These are phyloP conservation scores for Lissocephala sabroskyi DNA, from an alignment of 2,888 invertebrate species.

Conservation along the genomic window DNA sequence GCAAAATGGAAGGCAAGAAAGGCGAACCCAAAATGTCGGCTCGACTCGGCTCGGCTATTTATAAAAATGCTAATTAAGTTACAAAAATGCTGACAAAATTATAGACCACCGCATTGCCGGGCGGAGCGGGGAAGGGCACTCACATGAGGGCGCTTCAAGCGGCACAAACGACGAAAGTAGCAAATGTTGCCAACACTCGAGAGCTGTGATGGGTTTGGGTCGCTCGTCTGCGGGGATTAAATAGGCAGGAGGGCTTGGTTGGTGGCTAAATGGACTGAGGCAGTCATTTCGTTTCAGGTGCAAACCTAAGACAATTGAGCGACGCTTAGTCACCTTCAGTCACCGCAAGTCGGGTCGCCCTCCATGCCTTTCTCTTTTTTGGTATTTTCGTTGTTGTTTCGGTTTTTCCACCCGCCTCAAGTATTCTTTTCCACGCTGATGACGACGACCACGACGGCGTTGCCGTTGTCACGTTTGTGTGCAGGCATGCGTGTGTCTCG, in stretches of 20 bases:
- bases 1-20: constrained; percentile 4
- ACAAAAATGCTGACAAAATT: constrained; percentile 30
- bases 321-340: constrained; percentile 5
- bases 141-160: constrained; percentile 36
- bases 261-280: not conserved
- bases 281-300: constrained; percentile 41
- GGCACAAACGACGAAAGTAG: constrained; percentile 15
- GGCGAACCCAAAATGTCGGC: not conserved
- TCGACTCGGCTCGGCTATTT: not conserved
- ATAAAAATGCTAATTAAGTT: constrained; percentile 27
- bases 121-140: not conserved
- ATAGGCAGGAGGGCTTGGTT: not conserved
- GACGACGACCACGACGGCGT: no score
- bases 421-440: constrained; percentile 1
- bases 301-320: constrained; percentile 38
- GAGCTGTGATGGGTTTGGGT: not conserved
- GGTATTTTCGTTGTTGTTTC: not conserved
- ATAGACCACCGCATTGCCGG: not conserved
- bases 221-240: not conserved
- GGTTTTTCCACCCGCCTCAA: constrained; percentile 5
- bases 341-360: not conserved
- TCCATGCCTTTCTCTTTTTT: not conserved
- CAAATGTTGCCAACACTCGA: not conserved
- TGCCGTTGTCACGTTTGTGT: constrained; percentile 30
- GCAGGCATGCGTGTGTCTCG: constrained; percentile 7